Base-by-base conservation (phyloP, 2,888 invertebrate species). In the Hydrotaea cyrtoneurina region DNA sequence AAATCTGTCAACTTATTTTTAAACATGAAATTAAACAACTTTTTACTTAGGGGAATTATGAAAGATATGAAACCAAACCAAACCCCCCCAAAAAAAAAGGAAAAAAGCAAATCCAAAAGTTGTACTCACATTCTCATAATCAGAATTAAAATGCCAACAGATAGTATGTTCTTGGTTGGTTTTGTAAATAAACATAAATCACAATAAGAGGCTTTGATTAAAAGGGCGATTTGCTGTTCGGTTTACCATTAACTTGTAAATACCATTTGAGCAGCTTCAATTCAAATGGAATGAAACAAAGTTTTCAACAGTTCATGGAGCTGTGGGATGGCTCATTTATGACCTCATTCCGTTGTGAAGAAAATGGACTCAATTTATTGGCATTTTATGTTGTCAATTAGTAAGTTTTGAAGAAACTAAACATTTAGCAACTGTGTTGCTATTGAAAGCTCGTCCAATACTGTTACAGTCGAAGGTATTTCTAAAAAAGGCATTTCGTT, bases 31-130 rank as follows among this genome's bases (percentile, higher is more conserved):
- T 69, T 74, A 43, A 59, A 59, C 21, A 74, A 74, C 39, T 74
- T 59, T 74, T 74, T 46, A 74, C 74, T 74, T 62, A 46, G 13
- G 59, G 74, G 74, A 74, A 26, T 74, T 62, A 74, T 74, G 46
- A 73, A 4, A 69, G 69, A 39, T 66, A 17, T 66, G 66, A n/a
- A n/a, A n/a, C n/a, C n/a, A n/a, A n/a, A n/a, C 31, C 31, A 31
- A 31, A 7, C 31, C 2, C 3, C 31, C 7, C 3, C 17, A 17
- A 8, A n/a, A 26, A 59, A 15, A 31, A n/a, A n/a, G n/a, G n/a
- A n/a, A n/a, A n/a, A n/a, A n/a, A n/a, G n/a, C n/a, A n/a, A 26
- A n/a, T 53, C 13, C 2, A 53, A 53, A 53, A 53, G 53, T 53
- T 53, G 8, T 11, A 2, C n/a, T 46, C 46, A 15, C 46, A 2